Conservation (phyloP, 2,888 invertebrate species). For the Eupithecia subfuscata region DNA sequence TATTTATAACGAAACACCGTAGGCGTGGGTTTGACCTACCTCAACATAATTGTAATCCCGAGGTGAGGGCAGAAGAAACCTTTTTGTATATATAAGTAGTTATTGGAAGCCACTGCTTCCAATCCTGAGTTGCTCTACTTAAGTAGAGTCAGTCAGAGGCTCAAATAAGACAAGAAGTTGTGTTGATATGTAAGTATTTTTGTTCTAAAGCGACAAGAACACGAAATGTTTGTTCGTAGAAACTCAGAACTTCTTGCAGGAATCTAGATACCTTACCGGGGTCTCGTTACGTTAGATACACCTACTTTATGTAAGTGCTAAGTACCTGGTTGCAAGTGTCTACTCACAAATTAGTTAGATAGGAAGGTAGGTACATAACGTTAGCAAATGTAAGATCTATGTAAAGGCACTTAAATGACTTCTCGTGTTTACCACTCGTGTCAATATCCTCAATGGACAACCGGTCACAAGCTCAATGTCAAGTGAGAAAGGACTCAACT, state of each 20-base stretch:
- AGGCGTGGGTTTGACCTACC: not conserved
- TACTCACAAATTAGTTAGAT: not conserved
- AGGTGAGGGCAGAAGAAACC: not conserved
- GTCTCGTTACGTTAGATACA: not conserved
- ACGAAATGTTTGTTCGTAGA: not conserved
- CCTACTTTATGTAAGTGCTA: not conserved
- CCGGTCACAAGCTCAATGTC: constrained; percentile 76
- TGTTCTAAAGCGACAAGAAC: not conserved
- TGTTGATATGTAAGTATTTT: no score
- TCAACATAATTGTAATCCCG: no score
- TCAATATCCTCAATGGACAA: constrained; percentile 69
- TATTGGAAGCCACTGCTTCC: no score
- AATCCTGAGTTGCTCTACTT: not conserved
- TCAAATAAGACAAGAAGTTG: not conserved
- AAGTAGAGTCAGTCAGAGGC: not conserved
- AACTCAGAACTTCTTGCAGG: not conserved
- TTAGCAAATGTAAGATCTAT: not conserved
- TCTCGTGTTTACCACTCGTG: constrained; percentile 40
- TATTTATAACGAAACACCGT: not conserved
- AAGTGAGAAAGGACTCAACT: constrained; percentile 72
- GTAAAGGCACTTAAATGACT: not conserved
- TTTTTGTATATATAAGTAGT: not conserved
- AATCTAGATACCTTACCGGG: not conserved
- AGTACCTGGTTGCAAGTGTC: not conserved
- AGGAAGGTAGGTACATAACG: not conserved